These are phyloP conservation scores for Fragum whitleyi DNA, from an alignment of 2,888 invertebrate genomes.

Conservation along the genomic window DNA sequence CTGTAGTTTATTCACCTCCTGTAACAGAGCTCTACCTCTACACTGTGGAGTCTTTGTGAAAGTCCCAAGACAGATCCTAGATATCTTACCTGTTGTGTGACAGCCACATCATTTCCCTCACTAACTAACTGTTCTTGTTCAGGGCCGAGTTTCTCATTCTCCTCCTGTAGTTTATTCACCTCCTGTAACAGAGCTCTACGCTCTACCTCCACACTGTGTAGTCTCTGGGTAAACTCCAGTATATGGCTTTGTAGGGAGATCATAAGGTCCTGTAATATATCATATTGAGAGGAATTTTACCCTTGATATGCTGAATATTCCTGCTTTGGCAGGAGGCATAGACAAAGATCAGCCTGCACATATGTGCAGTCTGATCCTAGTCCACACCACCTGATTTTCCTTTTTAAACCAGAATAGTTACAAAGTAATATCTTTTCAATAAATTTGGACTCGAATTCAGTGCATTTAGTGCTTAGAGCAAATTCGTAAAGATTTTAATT, in stretches of 20 bases:
- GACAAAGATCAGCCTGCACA: too few relatives aligned
- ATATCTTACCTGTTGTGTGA: conserved; percentile 68
- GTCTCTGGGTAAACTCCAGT: conserved; percentile 80
- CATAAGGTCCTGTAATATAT: conserved; percentile 76
- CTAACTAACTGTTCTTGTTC: conserved; percentile 56
- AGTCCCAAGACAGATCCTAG: too few relatives aligned
- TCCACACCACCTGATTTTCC: too few relatives aligned
- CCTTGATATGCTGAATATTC: too few relatives aligned
- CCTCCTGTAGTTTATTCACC: conserved; percentile 72
- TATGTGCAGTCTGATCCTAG: too few relatives aligned
- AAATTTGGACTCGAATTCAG: too few relatives aligned
- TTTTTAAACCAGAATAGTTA: too few relatives aligned
- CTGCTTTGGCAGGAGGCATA: too few relatives aligned
- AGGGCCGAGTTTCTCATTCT: conserved; percentile 65
- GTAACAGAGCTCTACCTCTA: conserved; percentile 80
- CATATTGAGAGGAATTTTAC: too few relatives aligned
- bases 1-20: conserved; percentile 73
- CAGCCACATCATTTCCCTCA: conserved; percentile 65
- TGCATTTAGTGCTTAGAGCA: too few relatives aligned
- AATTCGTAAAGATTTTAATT: too few relatives aligned
- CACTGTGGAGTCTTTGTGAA: conserved; percentile 79
- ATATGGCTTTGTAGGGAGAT: conserved; percentile 81
- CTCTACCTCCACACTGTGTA: conserved; percentile 82
- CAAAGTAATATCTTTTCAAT: too few relatives aligned
- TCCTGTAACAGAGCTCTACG: conserved; percentile 75